Conservation (phyloP, 2,888 invertebrate genomes). For the Sesia apiformis region DNA sequence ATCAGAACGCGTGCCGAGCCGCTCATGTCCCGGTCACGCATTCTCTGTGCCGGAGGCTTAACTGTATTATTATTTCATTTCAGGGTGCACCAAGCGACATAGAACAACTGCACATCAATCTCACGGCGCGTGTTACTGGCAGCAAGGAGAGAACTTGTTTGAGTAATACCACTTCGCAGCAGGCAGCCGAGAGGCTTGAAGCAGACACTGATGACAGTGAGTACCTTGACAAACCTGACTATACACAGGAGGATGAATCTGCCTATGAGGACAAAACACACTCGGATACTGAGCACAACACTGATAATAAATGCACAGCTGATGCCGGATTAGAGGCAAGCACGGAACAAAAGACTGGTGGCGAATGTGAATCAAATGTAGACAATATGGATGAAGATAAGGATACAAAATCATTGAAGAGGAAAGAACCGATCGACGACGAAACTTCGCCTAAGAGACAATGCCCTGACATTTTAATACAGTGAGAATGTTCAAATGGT, state of each 20-base stretch:
- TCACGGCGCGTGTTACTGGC: slow-evolving; percentile 41
- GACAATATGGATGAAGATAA: slow-evolving; percentile 28
- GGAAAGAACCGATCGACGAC: slow-evolving; percentile 49
- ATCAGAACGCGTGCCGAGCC: too few relatives aligned
- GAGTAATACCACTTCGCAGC: slow-evolving; percentile 35
- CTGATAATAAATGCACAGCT: not conserved
- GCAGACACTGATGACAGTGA: slow-evolving; percentile 39
- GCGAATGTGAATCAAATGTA: slow-evolving; percentile 25
- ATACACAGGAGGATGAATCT: not conserved
- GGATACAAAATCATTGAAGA: slow-evolving; percentile 43
- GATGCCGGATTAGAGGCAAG: not conserved
- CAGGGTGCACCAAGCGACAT: slow-evolving; percentile 61
- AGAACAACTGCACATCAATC: slow-evolving; percentile 43
- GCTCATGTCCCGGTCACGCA: too few relatives aligned
- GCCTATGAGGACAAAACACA: not conserved
- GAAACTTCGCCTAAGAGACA: slow-evolving; percentile 60
- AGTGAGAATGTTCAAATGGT: slow-evolving; percentile 29
- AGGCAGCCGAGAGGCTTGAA: slow-evolving; percentile 48
- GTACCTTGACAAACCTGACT: slow-evolving; percentile 26
- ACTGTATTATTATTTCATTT: slow-evolving; percentile 2
- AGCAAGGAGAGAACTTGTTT: slow-evolving; percentile 26
- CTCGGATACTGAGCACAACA: not conserved
- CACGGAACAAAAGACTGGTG: slow-evolving; percentile 35
- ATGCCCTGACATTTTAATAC: slow-evolving; percentile 49
- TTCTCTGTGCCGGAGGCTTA: too few relatives aligned